phyloP scores from a whole-genome alignment of 2,113 vertebrate genomes.

The Tupaia tana region DNA sequence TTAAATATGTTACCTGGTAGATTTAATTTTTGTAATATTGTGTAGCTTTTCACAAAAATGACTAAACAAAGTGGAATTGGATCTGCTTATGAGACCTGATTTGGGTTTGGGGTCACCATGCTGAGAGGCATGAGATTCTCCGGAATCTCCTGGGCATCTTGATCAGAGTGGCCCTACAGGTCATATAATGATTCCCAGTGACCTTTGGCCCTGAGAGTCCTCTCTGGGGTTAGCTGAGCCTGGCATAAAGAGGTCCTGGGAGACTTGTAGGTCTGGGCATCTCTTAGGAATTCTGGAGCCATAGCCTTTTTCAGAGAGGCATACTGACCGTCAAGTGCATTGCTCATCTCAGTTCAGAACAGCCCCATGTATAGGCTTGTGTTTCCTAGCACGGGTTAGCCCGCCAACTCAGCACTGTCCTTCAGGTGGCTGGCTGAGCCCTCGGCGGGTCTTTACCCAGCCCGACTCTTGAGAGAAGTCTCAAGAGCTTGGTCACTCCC shows the following conservation, averaged over 20 bases:
- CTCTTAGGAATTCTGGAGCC: background rate
- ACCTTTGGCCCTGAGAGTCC: background rate
- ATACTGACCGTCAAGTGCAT: background rate
- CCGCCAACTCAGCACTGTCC: background rate
- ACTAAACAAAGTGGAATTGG: background rate
- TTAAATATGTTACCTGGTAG: background rate
- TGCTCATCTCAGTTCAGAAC: background rate
- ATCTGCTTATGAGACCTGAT: background rate
- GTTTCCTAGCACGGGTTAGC: background rate
- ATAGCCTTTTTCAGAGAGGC: background rate
- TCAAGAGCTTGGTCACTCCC: background rate
- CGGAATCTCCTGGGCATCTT: background rate
- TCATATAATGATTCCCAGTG: fast-evolving
- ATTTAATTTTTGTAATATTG: background rate
- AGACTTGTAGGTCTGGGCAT: background rate
- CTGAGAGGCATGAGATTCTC: background rate
- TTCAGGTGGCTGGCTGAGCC: background rate
- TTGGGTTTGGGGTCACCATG: background rate
- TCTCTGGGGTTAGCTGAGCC: background rate
- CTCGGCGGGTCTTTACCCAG: background rate
- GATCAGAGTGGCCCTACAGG: background rate
- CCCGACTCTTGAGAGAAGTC: background rate
- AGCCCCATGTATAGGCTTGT: background rate
- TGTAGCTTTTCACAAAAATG: background rate
- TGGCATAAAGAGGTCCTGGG: background rate